Evolutionary conservation across 2,888 invertebrate genomes (phyloP), one percentile per base, ranked within the genome.

Genomic region (Serripes groenlandicus): DNA sequence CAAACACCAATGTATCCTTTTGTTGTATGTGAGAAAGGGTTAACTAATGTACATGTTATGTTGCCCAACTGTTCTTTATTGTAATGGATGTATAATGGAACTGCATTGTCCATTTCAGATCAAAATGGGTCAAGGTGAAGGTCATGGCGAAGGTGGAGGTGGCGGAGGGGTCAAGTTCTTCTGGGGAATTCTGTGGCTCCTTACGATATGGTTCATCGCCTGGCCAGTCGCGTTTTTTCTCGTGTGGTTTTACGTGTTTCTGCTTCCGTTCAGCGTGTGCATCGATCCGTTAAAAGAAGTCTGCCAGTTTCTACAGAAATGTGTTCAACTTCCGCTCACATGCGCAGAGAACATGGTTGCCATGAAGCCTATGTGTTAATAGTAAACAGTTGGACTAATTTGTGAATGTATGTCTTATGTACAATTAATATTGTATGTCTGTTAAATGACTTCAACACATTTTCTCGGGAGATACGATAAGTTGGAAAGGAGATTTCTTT

Each of bases 341-440:
- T 86, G 81, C 49, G 86, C 86, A 28, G 86, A 86, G 64, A 86
- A 86, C 34, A 86, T 86, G 86, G 78, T 86, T 23, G 72, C 79
- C 21, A 86, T 86, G 86, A 86, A 84, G 62, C 84, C 86, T 1
- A 84, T 86, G 81, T 86, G 86, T 58, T 79, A 15, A 1, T 49
- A 49, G 7, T n/a, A n/a, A n/a, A n/a, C n/a, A n/a, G n/a, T n/a
- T n/a, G n/a, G n/a, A n/a, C n/a, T n/a, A n/a, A n/a, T n/a, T n/a
- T n/a, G n/a, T n/a, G n/a, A n/a, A n/a, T n/a, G n/a, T n/a, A n/a
- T n/a, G n/a, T n/a, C n/a, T n/a, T n/a, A n/a, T n/a, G n/a, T n/a
- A n/a, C n/a, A n/a, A n/a, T n/a, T n/a, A n/a, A n/a, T n/a, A n/a
- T n/a, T n/a, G n/a, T n/a, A n/a, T n/a, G n/a, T n/a, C n/a, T n/a